Evolutionary conservation across 2,888 invertebrate species (phyloP).

Genomic region (Drosophila recens): DNA sequence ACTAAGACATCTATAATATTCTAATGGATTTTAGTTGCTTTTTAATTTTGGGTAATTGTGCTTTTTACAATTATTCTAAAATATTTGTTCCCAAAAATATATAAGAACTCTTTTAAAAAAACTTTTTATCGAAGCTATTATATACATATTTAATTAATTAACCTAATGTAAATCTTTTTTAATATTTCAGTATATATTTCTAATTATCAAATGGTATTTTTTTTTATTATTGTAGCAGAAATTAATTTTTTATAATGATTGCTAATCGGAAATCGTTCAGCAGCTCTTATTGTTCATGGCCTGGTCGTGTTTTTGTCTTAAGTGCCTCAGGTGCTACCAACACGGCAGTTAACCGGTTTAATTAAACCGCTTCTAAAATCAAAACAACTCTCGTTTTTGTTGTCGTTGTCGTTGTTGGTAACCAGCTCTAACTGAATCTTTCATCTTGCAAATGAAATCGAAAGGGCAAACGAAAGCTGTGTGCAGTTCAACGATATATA

Average conservation of each 20-base stretch:
- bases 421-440: constrained; percentile 19
- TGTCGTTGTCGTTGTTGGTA: constrained; percentile 2
- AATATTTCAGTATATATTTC: neutral
- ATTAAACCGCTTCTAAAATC: constrained; percentile 62
- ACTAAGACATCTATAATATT: neutral
- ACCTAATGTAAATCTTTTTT: neutral
- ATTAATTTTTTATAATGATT: constrained; percentile 13
- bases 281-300: constrained; percentile 27
- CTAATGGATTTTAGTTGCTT: neutral
- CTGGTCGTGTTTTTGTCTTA: constrained; percentile 33
- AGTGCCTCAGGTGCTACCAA: constrained; percentile 18
- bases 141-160: neutral
- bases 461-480: constrained; percentile 76
- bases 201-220: neutral
- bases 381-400: constrained; percentile 73
- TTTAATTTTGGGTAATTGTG: neutral
- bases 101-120: neutral
- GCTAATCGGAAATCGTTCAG: constrained; percentile 18
- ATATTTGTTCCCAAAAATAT: neutral
- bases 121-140: neutral
- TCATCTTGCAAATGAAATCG: constrained; percentile 62
- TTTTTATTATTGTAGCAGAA: neutral
- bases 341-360: constrained; percentile 61
- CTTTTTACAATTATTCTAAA: neutral
- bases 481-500: neutral